Conservation (phyloP, 64 coral and sea anemone species). For the Dendrophyllia cribrosa region DNA sequence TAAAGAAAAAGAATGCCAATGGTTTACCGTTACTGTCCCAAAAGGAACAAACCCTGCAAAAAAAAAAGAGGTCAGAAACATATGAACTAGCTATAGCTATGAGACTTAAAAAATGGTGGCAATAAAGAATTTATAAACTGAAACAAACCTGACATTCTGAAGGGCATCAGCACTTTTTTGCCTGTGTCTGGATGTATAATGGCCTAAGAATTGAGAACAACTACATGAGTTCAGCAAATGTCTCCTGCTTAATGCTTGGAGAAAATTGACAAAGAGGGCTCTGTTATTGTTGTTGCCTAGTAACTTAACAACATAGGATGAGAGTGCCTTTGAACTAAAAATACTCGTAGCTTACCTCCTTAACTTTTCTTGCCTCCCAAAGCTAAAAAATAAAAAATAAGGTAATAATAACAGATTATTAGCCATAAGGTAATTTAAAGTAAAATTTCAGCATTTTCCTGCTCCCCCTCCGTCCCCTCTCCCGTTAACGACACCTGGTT, state of each 20-base stretch:
- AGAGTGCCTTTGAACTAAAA: too few species aligned
- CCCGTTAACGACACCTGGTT: too few species aligned
- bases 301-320: too few species aligned
- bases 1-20: neutral
- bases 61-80: neutral
- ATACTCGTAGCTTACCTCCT: conserved; percentile 76
- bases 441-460: too few species aligned
- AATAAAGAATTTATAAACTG: neutral
- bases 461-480: too few species aligned
- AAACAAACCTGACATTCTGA: conserved; percentile 90
- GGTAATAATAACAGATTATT: too few species aligned
- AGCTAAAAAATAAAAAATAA: conserved; percentile 49
- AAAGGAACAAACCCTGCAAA: conserved; percentile 92
- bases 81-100: too few species aligned
- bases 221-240: too few species aligned
- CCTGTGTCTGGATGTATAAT: conserved; percentile 94
- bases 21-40: conserved; percentile 87
- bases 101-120: too few species aligned
- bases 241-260: too few species aligned
- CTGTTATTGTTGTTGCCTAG: too few species aligned
- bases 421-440: too few species aligned
- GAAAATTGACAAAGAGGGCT: neutral
- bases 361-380: conserved; percentile 96
- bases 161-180: conserved; percentile 96
- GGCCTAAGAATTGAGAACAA: conserved; percentile 62